phyloP scores from a whole-genome alignment of 1,140 invertebrate species.

The Drosophila nigromelanica region DNA sequence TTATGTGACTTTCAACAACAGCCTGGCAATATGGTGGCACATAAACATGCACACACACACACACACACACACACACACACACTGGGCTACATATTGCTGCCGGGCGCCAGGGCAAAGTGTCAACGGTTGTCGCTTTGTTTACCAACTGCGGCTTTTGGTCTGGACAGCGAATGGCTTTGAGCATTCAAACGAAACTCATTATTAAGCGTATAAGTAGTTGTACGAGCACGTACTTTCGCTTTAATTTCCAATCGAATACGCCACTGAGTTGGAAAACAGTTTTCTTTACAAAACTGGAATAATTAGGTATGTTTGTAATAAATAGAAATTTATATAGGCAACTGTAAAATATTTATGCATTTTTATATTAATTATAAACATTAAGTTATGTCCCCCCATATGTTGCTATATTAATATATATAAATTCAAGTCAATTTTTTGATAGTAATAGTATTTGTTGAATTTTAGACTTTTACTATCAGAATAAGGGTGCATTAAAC shows the following conservation, averaged over 20 bases:
- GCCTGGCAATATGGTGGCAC: conserved; percentile 25
- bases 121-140: conserved; percentile 68
- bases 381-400: too few relatives aligned
- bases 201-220: conserved; percentile 55
- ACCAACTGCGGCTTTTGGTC: conserved; percentile 58
- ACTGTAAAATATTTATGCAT: too few relatives aligned
- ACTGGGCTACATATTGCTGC: conserved; percentile 1
- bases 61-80: background rate
- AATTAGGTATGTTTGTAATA: background rate
- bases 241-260: conserved; percentile 65
- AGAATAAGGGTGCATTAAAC: too few relatives aligned
- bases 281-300: background rate
- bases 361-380: too few relatives aligned
- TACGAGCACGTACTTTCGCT: conserved; percentile 38
- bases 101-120: conserved; percentile 59
- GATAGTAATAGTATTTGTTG: too few relatives aligned
- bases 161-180: conserved; percentile 55
- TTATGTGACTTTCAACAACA: conserved; percentile 69
- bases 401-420: too few relatives aligned
- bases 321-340: too few relatives aligned
- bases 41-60: conserved; percentile 14
- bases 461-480: too few relatives aligned
- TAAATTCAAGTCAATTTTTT: too few relatives aligned
- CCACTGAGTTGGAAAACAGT: conserved; percentile 29
- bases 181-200: conserved; percentile 75